A percentile compares a stretch with the other conserved stretches of the same genome.
phyloP scores from a whole-genome alignment of 2,888 invertebrate genomes.

The Eupithecia subfuscata region DNA sequence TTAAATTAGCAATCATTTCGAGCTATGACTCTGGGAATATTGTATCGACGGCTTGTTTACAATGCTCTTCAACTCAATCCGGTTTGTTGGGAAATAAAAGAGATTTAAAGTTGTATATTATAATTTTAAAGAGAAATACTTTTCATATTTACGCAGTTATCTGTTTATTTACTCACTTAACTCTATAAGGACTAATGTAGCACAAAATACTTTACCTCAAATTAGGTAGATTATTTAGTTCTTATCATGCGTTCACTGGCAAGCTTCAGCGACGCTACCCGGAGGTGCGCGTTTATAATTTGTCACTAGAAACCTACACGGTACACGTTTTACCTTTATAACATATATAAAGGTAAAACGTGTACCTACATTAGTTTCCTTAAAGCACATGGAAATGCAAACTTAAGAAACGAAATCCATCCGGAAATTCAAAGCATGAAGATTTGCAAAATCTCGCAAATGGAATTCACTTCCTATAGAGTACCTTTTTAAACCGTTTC shows the following conservation, averaged over 20 bases:
- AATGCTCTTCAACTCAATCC: slow-evolving; percentile 11
- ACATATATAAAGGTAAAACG: neutral
- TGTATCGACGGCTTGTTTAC: slow-evolving; percentile 18
- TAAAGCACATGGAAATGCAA: slow-evolving; percentile 20
- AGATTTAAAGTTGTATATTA: neutral
- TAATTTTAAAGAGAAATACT: neutral
- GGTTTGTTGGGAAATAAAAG: slow-evolving; percentile 17
- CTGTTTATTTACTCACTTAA: neutral
- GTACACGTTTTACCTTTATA: too few species aligned
- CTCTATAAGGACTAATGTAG: neutral
- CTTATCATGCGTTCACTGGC: neutral
- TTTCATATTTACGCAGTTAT: neutral
- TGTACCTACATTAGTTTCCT: neutral
- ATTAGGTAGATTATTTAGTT: neutral
- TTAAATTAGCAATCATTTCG: slow-evolving; percentile 17
- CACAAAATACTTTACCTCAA: neutral
- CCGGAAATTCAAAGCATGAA: slow-evolving; percentile 27
- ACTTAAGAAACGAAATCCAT: slow-evolving; percentile 23
- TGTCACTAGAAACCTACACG: neutral
- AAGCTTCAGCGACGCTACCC: neutral
- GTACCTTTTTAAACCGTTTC: slow-evolving; percentile 40
- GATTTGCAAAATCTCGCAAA: slow-evolving; percentile 43
- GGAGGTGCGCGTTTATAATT: neutral
- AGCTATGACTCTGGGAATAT: slow-evolving; percentile 19
- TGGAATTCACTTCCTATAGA: slow-evolving; percentile 38